These are phyloP conservation scores for Drosophila subobscura DNA, from an alignment of 1,140 invertebrate species.

Conservation along the genomic window DNA sequence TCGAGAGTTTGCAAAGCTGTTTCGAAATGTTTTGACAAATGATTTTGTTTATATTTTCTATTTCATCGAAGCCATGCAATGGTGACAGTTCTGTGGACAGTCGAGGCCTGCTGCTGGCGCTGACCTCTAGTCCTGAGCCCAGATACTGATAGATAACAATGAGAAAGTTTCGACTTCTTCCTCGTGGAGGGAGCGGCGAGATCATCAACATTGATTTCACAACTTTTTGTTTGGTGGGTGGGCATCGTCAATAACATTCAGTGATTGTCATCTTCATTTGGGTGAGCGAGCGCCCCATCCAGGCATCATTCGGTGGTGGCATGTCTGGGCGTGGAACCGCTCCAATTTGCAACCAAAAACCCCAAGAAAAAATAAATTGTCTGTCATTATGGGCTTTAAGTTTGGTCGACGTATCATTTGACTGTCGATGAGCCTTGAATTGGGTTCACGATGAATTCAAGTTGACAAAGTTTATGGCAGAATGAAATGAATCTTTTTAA, in stretches of 20 bases:
- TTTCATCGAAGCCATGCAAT: constrained; percentile 71
- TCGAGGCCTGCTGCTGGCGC: constrained; percentile 14
- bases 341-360: constrained; percentile 51
- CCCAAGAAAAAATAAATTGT: constrained; percentile 63
- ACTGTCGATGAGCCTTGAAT: constrained; percentile 32
- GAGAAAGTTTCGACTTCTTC: constrained; percentile 55
- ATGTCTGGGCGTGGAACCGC: constrained; percentile 37
- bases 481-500: constrained; percentile 41
- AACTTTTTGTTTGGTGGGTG: constrained; percentile 29
- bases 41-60: constrained; percentile 82
- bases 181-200: constrained; percentile 40
- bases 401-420: constrained; percentile 53
- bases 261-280: constrained; percentile 45
- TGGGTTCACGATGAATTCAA: constrained; percentile 16
- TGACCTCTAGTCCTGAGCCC: not conserved
- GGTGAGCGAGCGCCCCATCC: constrained; percentile 31
- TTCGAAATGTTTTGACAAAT: constrained; percentile 80
- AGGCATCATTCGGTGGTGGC: constrained; percentile 28
- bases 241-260: constrained; percentile 50
- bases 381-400: constrained; percentile 68
- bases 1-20: constrained; percentile 65
- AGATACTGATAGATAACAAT: constrained; percentile 61
- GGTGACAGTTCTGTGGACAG: constrained; percentile 58
- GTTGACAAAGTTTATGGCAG: constrained; percentile 16
- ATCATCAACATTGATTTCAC: constrained; percentile 78